Percentiles rank a stretch among this genome's conserved stretches.
Conservation (phyloP, 2,797 vertebrate species). For the Serranus cabrilla region DNA sequence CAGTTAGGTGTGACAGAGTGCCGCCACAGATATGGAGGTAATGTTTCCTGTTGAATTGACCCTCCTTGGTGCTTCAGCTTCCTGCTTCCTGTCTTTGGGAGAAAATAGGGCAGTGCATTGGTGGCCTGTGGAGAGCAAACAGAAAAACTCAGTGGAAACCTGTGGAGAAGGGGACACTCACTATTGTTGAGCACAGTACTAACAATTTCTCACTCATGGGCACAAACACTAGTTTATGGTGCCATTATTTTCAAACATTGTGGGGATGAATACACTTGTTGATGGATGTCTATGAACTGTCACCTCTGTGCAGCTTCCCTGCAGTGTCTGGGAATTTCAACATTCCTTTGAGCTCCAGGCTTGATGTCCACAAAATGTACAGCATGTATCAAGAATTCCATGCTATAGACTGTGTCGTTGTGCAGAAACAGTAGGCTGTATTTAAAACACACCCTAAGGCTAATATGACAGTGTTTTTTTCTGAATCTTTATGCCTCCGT, state of each 20-base stretch:
- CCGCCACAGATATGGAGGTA: slow-evolving; percentile 34
- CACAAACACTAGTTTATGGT: slow-evolving; percentile 48
- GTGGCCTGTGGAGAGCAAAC: slow-evolving; percentile 61
- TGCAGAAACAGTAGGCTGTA: slow-evolving; percentile 4
- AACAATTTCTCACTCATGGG: slow-evolving; percentile 23
- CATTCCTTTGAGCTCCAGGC: slow-evolving; percentile 1
- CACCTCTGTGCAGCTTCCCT: slow-evolving; percentile 32
- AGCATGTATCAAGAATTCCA: neutral
- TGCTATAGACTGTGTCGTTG: neutral
- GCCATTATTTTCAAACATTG: slow-evolving; percentile 51
- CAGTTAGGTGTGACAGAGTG: slow-evolving; percentile 42
- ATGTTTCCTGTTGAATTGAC: slow-evolving; percentile 68
- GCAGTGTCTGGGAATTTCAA: slow-evolving; percentile 18
- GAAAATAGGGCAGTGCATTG: slow-evolving; percentile 43
- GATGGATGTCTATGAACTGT: slow-evolving; percentile 56
- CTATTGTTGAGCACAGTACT: slow-evolving; percentile 51
- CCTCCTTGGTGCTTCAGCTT: slow-evolving; percentile 33
- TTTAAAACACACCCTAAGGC: neutral
- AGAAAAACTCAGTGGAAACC: slow-evolving; percentile 49
- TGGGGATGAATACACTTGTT: slow-evolving; percentile 43
- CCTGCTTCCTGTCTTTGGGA: slow-evolving; percentile 67
- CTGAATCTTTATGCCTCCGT: too few relatives aligned
- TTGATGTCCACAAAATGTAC: slow-evolving; percentile 11
- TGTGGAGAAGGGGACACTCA: slow-evolving; percentile 27
- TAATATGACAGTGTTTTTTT: neutral